Percentiles rank a stretch among this genome's conserved stretches.
These are phyloP conservation scores for Lithophane ornitopus DNA, from an alignment of 2,888 invertebrate genomes.

Conservation along the genomic window DNA sequence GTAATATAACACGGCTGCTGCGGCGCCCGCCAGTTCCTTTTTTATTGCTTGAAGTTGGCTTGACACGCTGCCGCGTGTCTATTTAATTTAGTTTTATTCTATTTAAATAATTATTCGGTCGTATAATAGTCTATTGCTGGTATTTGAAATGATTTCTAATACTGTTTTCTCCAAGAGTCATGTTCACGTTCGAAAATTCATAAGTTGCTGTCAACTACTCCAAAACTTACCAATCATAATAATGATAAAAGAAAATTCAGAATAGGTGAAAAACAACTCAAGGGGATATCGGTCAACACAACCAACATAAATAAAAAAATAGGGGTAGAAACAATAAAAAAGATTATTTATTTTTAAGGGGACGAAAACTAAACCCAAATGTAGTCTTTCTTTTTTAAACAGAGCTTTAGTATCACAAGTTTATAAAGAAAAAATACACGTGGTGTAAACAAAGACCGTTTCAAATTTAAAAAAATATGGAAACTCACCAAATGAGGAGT, in stretches of 20 bases:
- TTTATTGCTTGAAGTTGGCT: too few relatives aligned
- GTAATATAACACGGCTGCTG: too few relatives aligned
- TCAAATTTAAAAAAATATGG: too few relatives aligned
- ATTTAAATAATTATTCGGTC: background rate
- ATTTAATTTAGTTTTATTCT: background rate
- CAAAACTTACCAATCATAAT: background rate
- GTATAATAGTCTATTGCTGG: background rate
- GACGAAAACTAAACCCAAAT: background rate
- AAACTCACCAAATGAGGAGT: constrained; percentile 63
- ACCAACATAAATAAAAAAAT: constrained; percentile 29
- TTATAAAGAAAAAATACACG: background rate
- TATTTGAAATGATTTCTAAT: background rate
- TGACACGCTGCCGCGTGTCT: too few relatives aligned
- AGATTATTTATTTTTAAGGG: background rate
- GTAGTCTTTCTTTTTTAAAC: too few relatives aligned
- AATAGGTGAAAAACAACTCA: background rate
- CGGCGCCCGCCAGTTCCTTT: too few relatives aligned
- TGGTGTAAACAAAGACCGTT: background rate
- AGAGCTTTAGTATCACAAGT: background rate
- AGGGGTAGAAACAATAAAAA: constrained; percentile 3
- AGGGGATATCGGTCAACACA: background rate
- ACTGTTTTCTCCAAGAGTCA: background rate
- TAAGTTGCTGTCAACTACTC: background rate
- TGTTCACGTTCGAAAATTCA: background rate
- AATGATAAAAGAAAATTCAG: constrained; percentile 3